Conservation (phyloP, 1,140 invertebrate genomes). For the Neuroterus valhalla region DNA sequence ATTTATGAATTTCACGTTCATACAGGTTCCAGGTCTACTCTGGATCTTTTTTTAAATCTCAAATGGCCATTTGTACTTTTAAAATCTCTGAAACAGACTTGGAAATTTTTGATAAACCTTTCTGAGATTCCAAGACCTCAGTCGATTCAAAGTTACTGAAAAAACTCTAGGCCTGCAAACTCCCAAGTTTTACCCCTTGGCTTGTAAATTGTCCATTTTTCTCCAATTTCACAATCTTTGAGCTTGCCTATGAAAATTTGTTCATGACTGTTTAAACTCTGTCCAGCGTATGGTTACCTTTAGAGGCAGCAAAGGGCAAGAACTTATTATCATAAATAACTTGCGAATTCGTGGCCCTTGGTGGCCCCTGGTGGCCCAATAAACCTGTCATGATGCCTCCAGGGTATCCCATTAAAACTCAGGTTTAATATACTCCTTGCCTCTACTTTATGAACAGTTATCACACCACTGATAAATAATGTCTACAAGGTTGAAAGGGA, state of each 20-base stretch:
- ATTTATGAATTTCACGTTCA: no score
- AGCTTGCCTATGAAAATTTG: not conserved
- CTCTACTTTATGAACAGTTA: slow-evolving; percentile 4
- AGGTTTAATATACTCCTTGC: slow-evolving; percentile 15
- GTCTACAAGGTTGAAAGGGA: not conserved
- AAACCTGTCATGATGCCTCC: slow-evolving; percentile 11
- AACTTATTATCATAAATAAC: slow-evolving; percentile 16
- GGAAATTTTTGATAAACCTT: no score
- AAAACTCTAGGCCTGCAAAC: no score
- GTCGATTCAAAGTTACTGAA: no score
- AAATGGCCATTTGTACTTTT: no score
- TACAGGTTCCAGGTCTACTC: no score
- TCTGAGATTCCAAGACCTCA: no score
- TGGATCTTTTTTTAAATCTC: no score
- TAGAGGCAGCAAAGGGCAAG: slow-evolving; percentile 3
- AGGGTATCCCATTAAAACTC: not conserved
- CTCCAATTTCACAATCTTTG: no score
- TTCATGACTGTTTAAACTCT: not conserved
- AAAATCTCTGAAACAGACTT: no score
- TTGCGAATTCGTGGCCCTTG: not conserved
- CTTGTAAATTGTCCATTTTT: no score
- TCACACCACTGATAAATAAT: not conserved
- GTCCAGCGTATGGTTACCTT: not conserved
- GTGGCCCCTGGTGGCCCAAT: not conserved
- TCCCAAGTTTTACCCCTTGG: no score